Base-by-base conservation (phyloP, 2,797 vertebrate species). In the Dicrostonyx torquatus region DNA sequence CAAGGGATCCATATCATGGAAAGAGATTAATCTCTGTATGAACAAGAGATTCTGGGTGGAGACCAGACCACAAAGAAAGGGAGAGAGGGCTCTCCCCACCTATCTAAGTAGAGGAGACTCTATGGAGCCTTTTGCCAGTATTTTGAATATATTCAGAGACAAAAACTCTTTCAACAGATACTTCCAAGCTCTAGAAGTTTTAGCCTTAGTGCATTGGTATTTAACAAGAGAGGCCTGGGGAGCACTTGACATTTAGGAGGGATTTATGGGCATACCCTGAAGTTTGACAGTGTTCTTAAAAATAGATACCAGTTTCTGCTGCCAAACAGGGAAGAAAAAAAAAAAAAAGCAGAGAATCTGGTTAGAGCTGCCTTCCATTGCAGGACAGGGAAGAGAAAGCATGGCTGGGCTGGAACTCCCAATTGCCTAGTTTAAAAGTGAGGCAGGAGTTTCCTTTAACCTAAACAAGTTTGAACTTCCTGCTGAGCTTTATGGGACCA, bases 231-330 rank as follows among this genome's bases (percentile, higher is more conserved):
- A 94, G 91, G 93, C 89, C 80, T 85, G 92, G 94, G 94, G 91
- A 96, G 34, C 87, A 87, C 48, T 96, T 96, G 96, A 94, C 87
- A 94, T 96, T 97, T 95, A 58, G 68, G 45, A 95, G 24, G n/a
- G 92, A 96, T 96, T 93, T 97, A 91, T 95, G 22, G 73, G 60
- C 72, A 62, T 96, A 77, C 72, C 79, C 93, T 94, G 40, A 89
- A 95, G 85, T 95, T 95, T 94, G 93, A 95, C 60, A 93, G 87
- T 64, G 17, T 89, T 55, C 73, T 40, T 95, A 95, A 97, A 97
- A 95, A 95, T 95, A 95, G 95, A 95, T 84, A 66, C 31, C 80
- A 29, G 31, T 93, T 72, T 43, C 84, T 87, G 72, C 43, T 80
- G 93, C 93, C 89, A 95, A 90, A 87, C 26, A 93, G 55, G 80